Evolutionary conservation across 2,113 vertebrate genomes (phyloP).

Genomic region (Eidolon helvum): DNA sequence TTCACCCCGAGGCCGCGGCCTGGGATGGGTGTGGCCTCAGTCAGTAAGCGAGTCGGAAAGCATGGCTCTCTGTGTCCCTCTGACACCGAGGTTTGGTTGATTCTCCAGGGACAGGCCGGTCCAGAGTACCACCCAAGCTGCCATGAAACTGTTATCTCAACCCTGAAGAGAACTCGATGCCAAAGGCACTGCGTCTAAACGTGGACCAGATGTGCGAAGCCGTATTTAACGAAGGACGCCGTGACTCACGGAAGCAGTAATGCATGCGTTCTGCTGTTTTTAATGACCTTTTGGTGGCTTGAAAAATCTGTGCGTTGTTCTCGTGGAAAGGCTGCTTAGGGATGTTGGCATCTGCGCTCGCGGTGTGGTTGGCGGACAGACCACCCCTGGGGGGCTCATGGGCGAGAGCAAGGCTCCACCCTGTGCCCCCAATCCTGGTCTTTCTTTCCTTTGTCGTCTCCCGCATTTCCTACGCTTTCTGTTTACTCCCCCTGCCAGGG

Average conservation of each 20-base stretch:
- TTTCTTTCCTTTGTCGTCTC: not conserved
- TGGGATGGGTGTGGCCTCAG: not conserved
- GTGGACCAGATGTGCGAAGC: conserved; percentile 53
- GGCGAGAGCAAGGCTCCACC: not conserved
- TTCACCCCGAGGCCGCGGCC: not conserved
- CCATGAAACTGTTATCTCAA: not conserved
- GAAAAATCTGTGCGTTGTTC: not conserved
- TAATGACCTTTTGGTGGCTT: conserved; percentile 35
- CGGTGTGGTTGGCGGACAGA: not conserved
- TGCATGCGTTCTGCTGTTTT: conserved; percentile 24
- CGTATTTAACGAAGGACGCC: not conserved
- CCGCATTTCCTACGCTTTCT: not conserved
- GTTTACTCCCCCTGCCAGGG: not conserved
- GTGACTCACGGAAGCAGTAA: conserved; percentile 39
- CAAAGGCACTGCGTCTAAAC: not conserved
- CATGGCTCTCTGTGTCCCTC: not conserved
- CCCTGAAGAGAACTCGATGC: not conserved
- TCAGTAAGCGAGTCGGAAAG: not conserved
- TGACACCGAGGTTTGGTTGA: not conserved
- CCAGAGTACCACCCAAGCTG: not conserved
- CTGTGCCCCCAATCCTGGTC: not conserved
- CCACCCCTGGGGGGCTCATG: not conserved
- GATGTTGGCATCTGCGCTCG: not conserved
- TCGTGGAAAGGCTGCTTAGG: not conserved
- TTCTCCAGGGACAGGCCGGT: conserved; percentile 6